These are phyloP conservation scores for Atethmia centrago DNA, from an alignment of 2,888 invertebrate genomes.

Conservation along the genomic window DNA sequence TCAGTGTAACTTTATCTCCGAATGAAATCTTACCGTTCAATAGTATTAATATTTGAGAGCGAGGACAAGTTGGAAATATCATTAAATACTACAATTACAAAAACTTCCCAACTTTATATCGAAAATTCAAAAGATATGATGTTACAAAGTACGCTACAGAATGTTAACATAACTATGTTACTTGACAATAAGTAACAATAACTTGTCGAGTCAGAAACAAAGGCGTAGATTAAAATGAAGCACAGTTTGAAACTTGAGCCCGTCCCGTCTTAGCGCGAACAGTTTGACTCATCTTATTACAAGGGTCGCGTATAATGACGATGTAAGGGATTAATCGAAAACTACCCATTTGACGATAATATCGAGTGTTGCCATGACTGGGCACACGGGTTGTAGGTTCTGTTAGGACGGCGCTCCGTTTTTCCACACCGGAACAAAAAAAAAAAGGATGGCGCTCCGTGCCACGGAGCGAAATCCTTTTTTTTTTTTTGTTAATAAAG, in stretches of 20 bases:
- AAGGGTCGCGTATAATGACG: slow-evolving; percentile 5
- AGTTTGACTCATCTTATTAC: slow-evolving; percentile 22
- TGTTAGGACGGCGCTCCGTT: too few species aligned
- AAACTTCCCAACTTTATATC: slow-evolving; percentile 7
- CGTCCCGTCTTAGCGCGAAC: background rate
- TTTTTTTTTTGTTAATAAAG: too few species aligned
- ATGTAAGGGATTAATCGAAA: slow-evolving; percentile 26
- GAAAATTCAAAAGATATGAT: slow-evolving; percentile 13
- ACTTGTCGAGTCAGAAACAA: slow-evolving; percentile 34
- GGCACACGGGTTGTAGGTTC: background rate
- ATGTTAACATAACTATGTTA: slow-evolving; percentile 21
- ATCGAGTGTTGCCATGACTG: background rate
- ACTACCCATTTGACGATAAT: slow-evolving; percentile 2
- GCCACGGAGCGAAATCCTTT: too few species aligned
- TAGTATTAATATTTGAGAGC: background rate
- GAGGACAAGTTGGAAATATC: slow-evolving; percentile 18
- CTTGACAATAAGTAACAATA: slow-evolving; percentile 33
- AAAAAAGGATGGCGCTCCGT: too few species aligned
- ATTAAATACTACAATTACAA: slow-evolving; percentile 1
- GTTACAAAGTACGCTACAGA: slow-evolving; percentile 10
- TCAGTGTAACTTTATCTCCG: background rate
- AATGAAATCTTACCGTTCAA: slow-evolving; percentile 12
- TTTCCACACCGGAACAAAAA: too few species aligned
- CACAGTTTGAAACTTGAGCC: slow-evolving; percentile 27
- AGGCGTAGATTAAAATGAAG: slow-evolving; percentile 29